phyloP scores from a whole-genome alignment of 2,888 invertebrate genomes.

The Mythimna ferrago region DNA sequence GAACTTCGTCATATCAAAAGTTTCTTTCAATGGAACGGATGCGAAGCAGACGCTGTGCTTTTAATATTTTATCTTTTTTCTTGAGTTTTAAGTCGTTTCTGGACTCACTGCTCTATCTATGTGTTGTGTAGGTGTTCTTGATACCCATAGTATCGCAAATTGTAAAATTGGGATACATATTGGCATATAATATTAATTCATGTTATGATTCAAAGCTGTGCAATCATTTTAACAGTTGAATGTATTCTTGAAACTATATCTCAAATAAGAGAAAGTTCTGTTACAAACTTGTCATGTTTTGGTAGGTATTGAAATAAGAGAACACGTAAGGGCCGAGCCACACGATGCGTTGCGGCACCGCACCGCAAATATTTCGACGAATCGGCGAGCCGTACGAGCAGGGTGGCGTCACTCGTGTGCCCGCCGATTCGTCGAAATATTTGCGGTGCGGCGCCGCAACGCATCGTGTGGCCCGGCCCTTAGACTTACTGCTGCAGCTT shows the following conservation, averaged over 20 bases:
- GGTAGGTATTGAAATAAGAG: neutral
- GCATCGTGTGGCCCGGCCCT: too few species aligned
- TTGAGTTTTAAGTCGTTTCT: neutral
- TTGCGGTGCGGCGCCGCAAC: too few species aligned
- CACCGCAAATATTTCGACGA: too few species aligned
- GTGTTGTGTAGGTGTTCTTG: neutral
- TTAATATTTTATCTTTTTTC: conserved; percentile 7
- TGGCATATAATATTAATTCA: neutral
- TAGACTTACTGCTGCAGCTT: neutral
- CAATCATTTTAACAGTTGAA: neutral
- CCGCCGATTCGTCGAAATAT: too few species aligned
- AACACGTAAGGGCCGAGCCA: too few species aligned
- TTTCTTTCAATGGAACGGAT: conserved; percentile 15
- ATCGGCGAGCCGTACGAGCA: too few species aligned
- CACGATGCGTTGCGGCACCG: too few species aligned
- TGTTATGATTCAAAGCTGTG: neutral
- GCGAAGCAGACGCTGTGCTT: conserved; percentile 6
- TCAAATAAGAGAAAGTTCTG: neutral
- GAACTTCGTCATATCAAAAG: conserved; percentile 1
- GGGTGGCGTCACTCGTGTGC: too few species aligned
- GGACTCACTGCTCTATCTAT: neutral
- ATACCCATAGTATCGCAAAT: neutral
- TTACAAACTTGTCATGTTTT: neutral
- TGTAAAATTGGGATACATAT: neutral
- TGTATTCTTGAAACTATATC: too few species aligned